Percentiles rank a stretch among this genome's conserved stretches.
These are phyloP conservation scores for Entomyzon cyanotis DNA, from an alignment of 2,113 vertebrate species.

Conservation along the genomic window DNA sequence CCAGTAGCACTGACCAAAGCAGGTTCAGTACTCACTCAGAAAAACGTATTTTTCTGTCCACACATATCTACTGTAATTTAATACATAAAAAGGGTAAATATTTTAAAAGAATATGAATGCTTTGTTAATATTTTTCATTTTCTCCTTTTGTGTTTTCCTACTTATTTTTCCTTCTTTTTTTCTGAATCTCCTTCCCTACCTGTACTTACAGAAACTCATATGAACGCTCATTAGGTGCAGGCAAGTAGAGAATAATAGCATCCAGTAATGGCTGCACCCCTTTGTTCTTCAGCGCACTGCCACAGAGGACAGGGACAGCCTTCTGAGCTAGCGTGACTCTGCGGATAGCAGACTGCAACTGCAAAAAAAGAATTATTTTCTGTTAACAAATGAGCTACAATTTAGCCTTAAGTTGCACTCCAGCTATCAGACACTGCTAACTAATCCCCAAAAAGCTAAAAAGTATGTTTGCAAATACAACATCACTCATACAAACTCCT, in stretches of 20 bases:
- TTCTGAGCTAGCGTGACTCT: slow-evolving; percentile 85
- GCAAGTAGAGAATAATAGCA: slow-evolving; percentile 86
- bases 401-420: not conserved
- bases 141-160: not conserved
- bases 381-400: not conserved
- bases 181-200: not conserved
- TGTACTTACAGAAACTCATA: slow-evolving; percentile 87
- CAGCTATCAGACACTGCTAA: not conserved
- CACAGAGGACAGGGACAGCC: slow-evolving; percentile 91
- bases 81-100: not conserved
- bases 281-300: slow-evolving; percentile 93
- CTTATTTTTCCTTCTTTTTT: not conserved
- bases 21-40: not conserved
- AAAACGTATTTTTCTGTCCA: not conserved
- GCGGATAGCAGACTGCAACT: slow-evolving; percentile 87
- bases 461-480: not conserved
- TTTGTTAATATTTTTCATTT: not conserved
- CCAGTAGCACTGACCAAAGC: not conserved
- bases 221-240: slow-evolving; percentile 85
- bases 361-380: not conserved
- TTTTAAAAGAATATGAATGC: not conserved
- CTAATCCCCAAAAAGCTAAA: not conserved
- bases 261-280: slow-evolving; percentile 93
- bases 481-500: not conserved
- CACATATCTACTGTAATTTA: not conserved